These are phyloP conservation scores for Pagrus major DNA, from an alignment of 2,113 vertebrate species.

Conservation along the genomic window DNA sequence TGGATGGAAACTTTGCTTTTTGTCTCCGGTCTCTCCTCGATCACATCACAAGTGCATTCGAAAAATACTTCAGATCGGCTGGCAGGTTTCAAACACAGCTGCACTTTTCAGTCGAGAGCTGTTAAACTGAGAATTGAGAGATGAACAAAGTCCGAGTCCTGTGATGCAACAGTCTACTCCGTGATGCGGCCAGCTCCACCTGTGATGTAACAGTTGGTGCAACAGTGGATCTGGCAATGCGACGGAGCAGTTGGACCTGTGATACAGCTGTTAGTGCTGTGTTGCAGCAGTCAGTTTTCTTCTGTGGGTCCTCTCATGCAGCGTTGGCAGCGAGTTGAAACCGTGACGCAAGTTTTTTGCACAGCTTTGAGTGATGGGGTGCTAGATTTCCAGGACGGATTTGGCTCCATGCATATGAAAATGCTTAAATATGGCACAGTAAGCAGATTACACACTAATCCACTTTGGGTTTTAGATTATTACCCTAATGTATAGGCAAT, in stretches of 20 bases:
- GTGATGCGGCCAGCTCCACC: conserved; percentile 1
- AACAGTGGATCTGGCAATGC: not conserved
- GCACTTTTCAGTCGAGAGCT: not conserved
- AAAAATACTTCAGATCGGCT: not conserved
- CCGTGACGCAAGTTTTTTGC: too few relatives aligned
- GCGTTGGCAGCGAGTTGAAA: too few relatives aligned
- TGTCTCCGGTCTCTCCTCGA: not conserved
- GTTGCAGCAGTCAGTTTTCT: too few relatives aligned
- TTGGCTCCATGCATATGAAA: conserved; percentile 59
- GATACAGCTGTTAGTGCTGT: conserved; percentile 2
- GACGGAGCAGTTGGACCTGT: not conserved
- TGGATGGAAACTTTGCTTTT: not conserved
- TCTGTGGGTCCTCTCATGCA: too few relatives aligned
- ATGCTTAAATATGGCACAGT: conserved; percentile 63
- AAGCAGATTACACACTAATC: conserved; percentile 77
- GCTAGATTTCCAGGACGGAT: conserved; percentile 51
- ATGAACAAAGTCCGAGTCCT: conserved; percentile 1
- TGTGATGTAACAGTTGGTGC: conserved; percentile 29
- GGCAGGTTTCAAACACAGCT: not conserved
- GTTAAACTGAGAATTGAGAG: not conserved
- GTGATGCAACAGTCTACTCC: conserved; percentile 58
- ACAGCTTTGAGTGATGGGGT: conserved; percentile 32
- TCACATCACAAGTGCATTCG: not conserved
- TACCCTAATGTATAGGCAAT: conserved; percentile 72
- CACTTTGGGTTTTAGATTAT: conserved; percentile 65